Base-by-base conservation (phyloP, 2,888 invertebrate species). In the Harmothoe impar region DNA sequence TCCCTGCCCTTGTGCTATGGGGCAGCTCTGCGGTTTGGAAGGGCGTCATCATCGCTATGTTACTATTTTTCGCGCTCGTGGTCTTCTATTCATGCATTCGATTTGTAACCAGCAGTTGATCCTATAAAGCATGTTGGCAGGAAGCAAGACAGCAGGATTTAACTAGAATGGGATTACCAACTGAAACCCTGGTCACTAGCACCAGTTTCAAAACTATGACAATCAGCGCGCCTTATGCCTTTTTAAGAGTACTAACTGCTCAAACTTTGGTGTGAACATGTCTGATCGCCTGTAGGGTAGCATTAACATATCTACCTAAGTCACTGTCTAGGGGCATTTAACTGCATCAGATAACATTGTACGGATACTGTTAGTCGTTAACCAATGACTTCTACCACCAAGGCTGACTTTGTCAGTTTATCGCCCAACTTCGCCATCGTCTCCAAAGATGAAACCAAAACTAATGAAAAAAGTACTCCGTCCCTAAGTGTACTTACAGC, bases 1-100 rank as follows among this genome's bases (percentile, higher is more conserved):
- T 93, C 86, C 93, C 93, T 0, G 68, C 91, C 12, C 33, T 91
- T n/a, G 91, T 91, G 51, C 23, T 91, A 68, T 92, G 91, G 86
- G 91, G 91, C 33, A 29, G 84, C 31, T 77, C 43, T 7, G 92
- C 91, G 1, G 43, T 93, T 3, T 93, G 93, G 93, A 93, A 93
- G 86, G 92, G 91, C 17, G 31, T 93, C 17, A 81, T 90, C n/a
- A 89, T 93, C 25, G 78, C 91, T n/a, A 91, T 86, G 29, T 72
- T 93, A 52, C 68, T 93, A 3, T 56, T 92, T 51, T 92, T 91
- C n/a, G 91, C 91, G n/a, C 89, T 93, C 17, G 52, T 92, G 17
- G 91, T 90, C 10, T 93, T 92, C 72, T 93, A 93, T 81, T 91
- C 91, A 23, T 93, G 92, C 17, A 89, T 93, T 35, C 81, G 90